These are phyloP conservation scores for Margaritifera margaritifera DNA, from an alignment of 2,888 invertebrate species.

Conservation along the genomic window DNA sequence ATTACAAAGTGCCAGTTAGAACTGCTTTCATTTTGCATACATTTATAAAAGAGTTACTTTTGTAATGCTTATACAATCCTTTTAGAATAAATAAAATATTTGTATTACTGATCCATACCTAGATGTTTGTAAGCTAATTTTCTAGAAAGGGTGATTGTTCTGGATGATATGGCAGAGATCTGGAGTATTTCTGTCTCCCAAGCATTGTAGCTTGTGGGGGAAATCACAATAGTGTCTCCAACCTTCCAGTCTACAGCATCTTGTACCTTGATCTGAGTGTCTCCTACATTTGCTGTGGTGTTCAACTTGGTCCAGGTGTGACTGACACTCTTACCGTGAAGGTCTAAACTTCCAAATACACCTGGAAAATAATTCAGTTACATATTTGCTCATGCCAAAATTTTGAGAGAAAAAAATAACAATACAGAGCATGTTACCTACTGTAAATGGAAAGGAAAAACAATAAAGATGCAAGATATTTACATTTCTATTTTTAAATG, in stretches of 20 bases:
- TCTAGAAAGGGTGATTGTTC: constrained; percentile 43
- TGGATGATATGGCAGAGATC: constrained; percentile 45
- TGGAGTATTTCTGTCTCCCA: constrained; percentile 62
- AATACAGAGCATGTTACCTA: no score
- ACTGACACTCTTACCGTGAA: constrained; percentile 57
- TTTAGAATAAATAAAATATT: no score
- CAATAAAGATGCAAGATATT: no score
- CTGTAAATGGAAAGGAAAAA: no score
- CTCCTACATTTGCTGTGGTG: constrained; percentile 48
- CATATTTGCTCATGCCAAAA: not conserved
- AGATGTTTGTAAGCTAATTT: constrained; percentile 55
- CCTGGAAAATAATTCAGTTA: constrained; percentile 30
- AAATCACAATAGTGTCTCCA: constrained; percentile 60
- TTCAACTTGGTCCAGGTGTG: constrained; percentile 56
- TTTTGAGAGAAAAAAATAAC: not conserved
- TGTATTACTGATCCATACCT: constrained; percentile 39
- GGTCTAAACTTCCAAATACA: constrained; percentile 65
- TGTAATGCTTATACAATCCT: no score
- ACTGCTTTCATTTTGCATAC: no score
- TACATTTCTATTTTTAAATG: no score
- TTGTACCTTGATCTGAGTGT: constrained; percentile 43
- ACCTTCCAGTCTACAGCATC: constrained; percentile 55
- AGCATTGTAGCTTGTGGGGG: constrained; percentile 54
- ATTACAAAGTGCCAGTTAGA: no score
- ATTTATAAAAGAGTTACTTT: no score